Evolutionary conservation across 2,797 vertebrate species (phyloP), one percentile per base, ranked within the genome.

Genomic region (Acanthurus tractus): DNA sequence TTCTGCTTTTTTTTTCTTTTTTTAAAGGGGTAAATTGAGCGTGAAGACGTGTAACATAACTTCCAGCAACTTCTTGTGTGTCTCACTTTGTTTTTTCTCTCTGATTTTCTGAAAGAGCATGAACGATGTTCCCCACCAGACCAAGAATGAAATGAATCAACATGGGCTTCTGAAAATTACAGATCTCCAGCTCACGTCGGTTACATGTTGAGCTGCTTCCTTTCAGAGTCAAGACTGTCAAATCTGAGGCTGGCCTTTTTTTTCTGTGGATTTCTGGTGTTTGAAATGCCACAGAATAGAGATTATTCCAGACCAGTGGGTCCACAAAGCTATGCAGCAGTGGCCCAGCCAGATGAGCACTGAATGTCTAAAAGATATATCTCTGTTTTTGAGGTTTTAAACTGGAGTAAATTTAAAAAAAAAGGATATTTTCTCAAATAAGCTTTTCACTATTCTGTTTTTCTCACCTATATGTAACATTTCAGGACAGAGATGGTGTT

Each of bases 141-240:
- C 86, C 82, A 34, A 73, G 82, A 89, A 84, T 80, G 82, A 82
- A 75, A 78, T 22, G 44, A 61, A 86, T 76, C 70, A 74, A 66
- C 67, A 71, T 4, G 40, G 67, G 69, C 78, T 48, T 71, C 58
- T 50, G 82, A 77, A 92, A 94, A 94, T 93, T 79, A 94, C 83
- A 93, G 89, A 85, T 85, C 79, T 81, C 53, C 20, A 50, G 58
- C 58, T 73, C 74, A 77, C 68, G 61, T 74, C 49, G 82, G 89
- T 90, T 85, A 87, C 83, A 86, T 82, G 83, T 74, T 72, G 81
- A 86, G 62, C 66, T 53, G 66, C 58, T 78, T 62, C 67, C 78
- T 75, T 75, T 80, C 72, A 66, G 83, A 74, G 79, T 79, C 58
- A 63, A 78, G 62, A 59, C 64, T 20, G 72, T 86, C 62, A 57